Base-by-base conservation (phyloP, 2,113 vertebrate genomes). In the Ardeotis arabs region DNA sequence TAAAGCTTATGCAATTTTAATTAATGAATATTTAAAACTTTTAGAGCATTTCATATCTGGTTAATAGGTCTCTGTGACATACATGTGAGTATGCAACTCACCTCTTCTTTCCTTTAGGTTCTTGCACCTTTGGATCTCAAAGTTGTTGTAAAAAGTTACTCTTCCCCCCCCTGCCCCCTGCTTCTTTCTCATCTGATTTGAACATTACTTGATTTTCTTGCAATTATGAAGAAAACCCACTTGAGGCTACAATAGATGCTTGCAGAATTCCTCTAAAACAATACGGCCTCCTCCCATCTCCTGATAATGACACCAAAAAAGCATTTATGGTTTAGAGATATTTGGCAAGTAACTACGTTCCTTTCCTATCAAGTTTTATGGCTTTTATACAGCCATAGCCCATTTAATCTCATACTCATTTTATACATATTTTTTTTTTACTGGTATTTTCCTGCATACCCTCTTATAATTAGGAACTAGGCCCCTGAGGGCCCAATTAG, bases 401-500 rank as follows among this genome's bases (percentile, higher is more conserved):
- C 94, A 97, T 98, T 98, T 98, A 96, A 97, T 97, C 96, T 98
- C 95, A 97, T 96, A 96, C 94, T 96, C 90, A 97, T 98, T 98
- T 97, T 97, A 95, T 96, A 96, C 53, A 18, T 97, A 96, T 92
- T 95, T 80, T 93, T 80, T 93, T 97, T 95, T 95, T 94, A 92
- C 94, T 96, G 84, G 93, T 98, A 96, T 97, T 97, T 98, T 97
- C 97, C 95, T 97, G 83, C 89, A 73, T 97, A 87, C 76, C 59
- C 78, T 95, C 81, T 96, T 98, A 95, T 98, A 98, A 98, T 98
- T 98, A 98, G 97, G 93, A 97, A 88, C 81, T 89, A 97, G 89
- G 97, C 96, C 98, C 97, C 97, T 67, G 97, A 98, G 97, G 98
- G 97, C 97, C 98, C 97, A 98, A 98, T 98, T 98, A 98, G 91